Percentiles rank a stretch among this genome's conserved stretches.
Evolutionary conservation across 2,888 invertebrate species (phyloP).

Genomic region (Rhagophthalmus giganteus): DNA sequence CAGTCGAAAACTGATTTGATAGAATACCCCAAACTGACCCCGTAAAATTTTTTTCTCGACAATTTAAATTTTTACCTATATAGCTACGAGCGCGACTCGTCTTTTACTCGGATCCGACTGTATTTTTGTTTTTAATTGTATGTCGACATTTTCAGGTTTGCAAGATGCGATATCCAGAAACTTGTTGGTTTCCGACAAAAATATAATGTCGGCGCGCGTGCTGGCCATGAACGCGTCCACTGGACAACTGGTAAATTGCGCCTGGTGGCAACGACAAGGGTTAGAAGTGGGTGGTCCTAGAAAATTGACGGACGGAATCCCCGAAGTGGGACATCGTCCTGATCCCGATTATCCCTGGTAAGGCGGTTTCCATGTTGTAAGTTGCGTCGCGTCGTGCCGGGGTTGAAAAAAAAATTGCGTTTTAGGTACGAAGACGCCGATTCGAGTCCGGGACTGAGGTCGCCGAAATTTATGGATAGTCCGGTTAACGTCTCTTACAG

Average conservation of each 20-base stretch:
- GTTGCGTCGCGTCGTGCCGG: too few species aligned
- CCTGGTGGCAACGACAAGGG: constrained; percentile 63
- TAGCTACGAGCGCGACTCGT: too few species aligned
- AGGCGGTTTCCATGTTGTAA: constrained; percentile 31
- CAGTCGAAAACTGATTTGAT: too few species aligned
- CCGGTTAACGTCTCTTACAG: constrained; percentile 65
- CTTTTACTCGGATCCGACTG: too few species aligned
- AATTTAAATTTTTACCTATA: too few species aligned
- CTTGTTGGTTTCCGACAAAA: constrained; percentile 64
- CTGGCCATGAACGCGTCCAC: constrained; percentile 65
- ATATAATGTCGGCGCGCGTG: constrained; percentile 63
- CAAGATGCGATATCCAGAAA: constrained; percentile 76
- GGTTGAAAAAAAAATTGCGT: too few species aligned
- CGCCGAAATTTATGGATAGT: constrained; percentile 70
- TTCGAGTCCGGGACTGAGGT: constrained; percentile 63
- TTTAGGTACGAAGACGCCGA: constrained; percentile 70
- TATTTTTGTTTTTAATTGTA: not conserved
- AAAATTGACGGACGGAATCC: constrained; percentile 47
- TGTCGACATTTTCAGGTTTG: constrained; percentile 59
- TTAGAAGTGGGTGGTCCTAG: constrained; percentile 62
- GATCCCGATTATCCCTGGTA: constrained; percentile 74
- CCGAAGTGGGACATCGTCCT: constrained; percentile 66
- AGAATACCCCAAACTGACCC: too few species aligned
- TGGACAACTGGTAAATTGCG: constrained; percentile 61
- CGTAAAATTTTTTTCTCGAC: too few species aligned